Evolutionary conservation across 1,140 invertebrate species (phyloP).

Genomic region (Pseudomyrmex cubaensis): DNA sequence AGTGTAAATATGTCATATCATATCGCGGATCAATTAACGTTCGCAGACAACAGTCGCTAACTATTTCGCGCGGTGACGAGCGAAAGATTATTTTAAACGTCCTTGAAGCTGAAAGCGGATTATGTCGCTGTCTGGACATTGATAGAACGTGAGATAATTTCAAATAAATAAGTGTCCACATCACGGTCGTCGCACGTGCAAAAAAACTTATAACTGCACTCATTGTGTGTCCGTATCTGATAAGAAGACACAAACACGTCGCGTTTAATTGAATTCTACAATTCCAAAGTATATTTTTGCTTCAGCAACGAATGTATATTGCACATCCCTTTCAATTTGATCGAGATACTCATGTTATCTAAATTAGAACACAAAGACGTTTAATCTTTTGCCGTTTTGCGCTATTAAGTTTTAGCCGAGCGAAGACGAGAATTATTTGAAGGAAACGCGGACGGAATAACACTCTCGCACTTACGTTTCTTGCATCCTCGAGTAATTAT

Average conservation of each 20-base stretch:
- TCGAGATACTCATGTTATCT: conserved; percentile 3
- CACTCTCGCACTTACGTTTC: conserved; percentile 10
- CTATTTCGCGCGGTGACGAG: not conserved
- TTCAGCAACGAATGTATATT: not conserved
- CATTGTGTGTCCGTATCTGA: not conserved
- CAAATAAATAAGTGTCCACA: not conserved
- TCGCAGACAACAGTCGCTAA: not conserved
- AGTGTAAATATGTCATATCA: not conserved
- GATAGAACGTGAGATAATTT: conserved; percentile 11
- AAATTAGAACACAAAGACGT: conserved; percentile 30
- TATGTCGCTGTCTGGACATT: not conserved
- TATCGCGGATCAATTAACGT: not conserved
- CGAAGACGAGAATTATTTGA: conserved; percentile 8
- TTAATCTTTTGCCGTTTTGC: conserved; percentile 24
- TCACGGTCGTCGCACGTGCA: not conserved
- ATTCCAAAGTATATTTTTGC: not conserved
- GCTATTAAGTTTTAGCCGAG: conserved; percentile 12
- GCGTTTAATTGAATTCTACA: not conserved
- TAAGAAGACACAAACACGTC: not conserved
- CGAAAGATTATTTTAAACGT: conserved; percentile 13
- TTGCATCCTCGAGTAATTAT: conserved; percentile 24
- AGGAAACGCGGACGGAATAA: conserved; percentile 26
- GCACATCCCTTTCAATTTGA: not conserved
- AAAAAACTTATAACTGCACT: not conserved
- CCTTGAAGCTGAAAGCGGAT: not conserved